Evolutionary conservation across 1,140 invertebrate species (phyloP).

Genomic region (Leucophenga varia): DNA sequence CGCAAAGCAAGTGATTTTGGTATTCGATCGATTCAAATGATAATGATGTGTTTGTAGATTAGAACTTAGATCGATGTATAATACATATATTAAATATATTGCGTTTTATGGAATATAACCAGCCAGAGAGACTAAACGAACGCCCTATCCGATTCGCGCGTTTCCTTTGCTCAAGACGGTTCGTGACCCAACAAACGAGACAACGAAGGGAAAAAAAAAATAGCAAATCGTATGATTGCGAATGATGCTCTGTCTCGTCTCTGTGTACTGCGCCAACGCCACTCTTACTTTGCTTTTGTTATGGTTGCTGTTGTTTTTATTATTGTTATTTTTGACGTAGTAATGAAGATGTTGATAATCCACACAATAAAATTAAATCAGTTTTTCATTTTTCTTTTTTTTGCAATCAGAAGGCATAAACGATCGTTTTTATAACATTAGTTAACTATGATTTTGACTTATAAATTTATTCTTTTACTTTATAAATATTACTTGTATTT

Average conservation of each 20-base stretch:
- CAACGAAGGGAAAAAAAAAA: too few relatives aligned
- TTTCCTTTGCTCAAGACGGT: too few relatives aligned
- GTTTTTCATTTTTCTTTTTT: constrained; percentile 40
- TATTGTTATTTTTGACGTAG: constrained; percentile 12
- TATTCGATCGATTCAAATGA: too few relatives aligned
- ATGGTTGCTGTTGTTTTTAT: constrained; percentile 6
- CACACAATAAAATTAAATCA: too few relatives aligned
- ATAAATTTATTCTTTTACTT: background rate
- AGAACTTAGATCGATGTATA: too few relatives aligned
- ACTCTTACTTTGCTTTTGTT: constrained; percentile 12
- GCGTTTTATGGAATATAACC: too few relatives aligned
- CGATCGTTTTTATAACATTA: too few relatives aligned
- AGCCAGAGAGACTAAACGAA: too few relatives aligned
- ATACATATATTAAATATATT: too few relatives aligned
- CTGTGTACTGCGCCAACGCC: constrained; percentile 8
- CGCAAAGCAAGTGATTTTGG: constrained; percentile 22
- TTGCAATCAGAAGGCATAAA: constrained; percentile 39
- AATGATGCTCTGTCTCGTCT: constrained; percentile 11
- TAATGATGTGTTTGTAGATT: too few relatives aligned
- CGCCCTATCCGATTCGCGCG: too few relatives aligned
- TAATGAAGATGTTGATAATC: constrained; percentile 8
- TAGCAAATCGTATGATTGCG: background rate
- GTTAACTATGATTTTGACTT: background rate
- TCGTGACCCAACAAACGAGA: too few relatives aligned
- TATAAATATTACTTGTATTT: background rate